Percentiles rank a stretch among this genome's conserved stretches.
Conservation (phyloP, 2,888 invertebrate species). For the Cryptosula pallasiana region DNA sequence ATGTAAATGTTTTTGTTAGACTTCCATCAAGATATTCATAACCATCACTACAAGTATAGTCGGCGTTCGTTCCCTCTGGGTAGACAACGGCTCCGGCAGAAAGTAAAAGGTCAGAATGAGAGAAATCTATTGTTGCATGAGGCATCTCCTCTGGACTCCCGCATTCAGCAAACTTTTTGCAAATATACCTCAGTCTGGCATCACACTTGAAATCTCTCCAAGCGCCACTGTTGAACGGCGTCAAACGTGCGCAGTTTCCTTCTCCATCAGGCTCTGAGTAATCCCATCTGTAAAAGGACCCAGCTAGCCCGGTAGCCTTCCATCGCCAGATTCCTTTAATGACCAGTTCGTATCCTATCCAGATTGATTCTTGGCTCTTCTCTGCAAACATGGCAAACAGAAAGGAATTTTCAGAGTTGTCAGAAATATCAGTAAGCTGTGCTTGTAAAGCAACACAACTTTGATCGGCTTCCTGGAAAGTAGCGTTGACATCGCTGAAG, state of each 20-base stretch:
- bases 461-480: background rate
- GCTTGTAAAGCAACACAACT: background rate
- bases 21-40: slow-evolving; percentile 18
- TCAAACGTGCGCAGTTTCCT: background rate
- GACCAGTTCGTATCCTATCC: slow-evolving; percentile 5
- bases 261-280: background rate
- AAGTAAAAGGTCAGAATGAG: background rate
- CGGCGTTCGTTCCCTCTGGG: background rate
- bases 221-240: background rate
- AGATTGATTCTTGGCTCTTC: background rate
- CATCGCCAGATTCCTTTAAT: background rate
- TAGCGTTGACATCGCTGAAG: background rate
- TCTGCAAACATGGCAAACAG: background rate
- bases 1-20: background rate
- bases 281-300: background rate
- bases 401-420: background rate
- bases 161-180: slow-evolving; percentile 6
- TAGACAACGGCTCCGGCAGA: background rate
- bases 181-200: background rate
- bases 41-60: background rate
- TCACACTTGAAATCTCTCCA: background rate
- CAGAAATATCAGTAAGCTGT: background rate
- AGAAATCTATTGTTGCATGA: background rate
- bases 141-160: background rate
- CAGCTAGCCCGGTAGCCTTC: background rate